phyloP scores from a whole-genome alignment of 1,140 invertebrate species.

The Eriosoma lanigerum region DNA sequence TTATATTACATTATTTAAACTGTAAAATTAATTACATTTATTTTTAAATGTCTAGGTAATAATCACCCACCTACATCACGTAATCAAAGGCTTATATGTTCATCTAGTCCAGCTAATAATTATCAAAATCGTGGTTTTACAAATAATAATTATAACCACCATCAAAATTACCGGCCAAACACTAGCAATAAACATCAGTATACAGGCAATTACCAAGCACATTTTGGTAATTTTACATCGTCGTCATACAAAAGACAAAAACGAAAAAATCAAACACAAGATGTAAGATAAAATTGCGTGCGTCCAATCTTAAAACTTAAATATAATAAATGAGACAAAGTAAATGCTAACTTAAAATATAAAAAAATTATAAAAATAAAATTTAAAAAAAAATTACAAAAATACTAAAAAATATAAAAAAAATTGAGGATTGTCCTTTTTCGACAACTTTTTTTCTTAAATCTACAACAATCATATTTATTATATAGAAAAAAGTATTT shows the following conservation, averaged over 20 bases:
- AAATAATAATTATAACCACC: constrained; percentile 34
- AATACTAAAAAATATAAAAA: constrained; percentile 31
- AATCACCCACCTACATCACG: constrained; percentile 15
- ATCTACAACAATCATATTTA: constrained; percentile 43
- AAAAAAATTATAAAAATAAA: constrained; percentile 20
- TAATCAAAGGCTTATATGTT: constrained; percentile 39
- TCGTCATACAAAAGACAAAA: constrained; percentile 18
- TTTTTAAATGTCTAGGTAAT: constrained; percentile 33
- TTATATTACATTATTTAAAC: constrained; percentile 17
- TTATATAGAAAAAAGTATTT: constrained; percentile 43
- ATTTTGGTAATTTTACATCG: constrained; percentile 32
- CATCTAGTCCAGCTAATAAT: constrained; percentile 39
- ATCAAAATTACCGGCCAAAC: constrained; percentile 39
- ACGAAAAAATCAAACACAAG: constrained; percentile 45
- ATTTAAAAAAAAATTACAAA: constrained; percentile 31
- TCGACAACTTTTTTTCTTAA: constrained; percentile 46
- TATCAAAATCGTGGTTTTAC: constrained; percentile 39
- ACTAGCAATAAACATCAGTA: constrained; percentile 43
- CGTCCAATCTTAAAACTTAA: constrained; percentile 38
- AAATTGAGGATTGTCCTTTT: constrained; percentile 41
- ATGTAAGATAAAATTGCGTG: constrained; percentile 34
- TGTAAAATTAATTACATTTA: neutral
- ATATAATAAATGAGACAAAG: constrained; percentile 38
- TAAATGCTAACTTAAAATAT: constrained; percentile 49
- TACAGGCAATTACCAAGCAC: constrained; percentile 36